Percentiles rank a stretch among this genome's conserved stretches.
Conservation (phyloP, 2,113 vertebrate genomes). For the Myxocyprinus asiaticus region DNA sequence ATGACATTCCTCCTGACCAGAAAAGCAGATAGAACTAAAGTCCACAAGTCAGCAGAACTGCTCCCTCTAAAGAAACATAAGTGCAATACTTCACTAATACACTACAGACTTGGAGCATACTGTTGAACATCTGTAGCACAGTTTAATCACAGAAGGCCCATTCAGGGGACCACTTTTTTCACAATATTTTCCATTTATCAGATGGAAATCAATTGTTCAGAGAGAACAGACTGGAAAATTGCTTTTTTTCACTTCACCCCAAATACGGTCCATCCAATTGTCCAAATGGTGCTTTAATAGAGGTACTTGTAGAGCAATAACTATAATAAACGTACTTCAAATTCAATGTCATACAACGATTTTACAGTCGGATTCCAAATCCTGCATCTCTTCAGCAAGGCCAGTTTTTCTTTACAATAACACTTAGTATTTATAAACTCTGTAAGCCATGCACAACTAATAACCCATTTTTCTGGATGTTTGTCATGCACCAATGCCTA, state of each 20-base stretch:
- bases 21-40: not conserved
- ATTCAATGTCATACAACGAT: slow-evolving; percentile 16
- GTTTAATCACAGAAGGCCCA: slow-evolving; percentile 29
- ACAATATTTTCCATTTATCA: slow-evolving; percentile 27
- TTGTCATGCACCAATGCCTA: slow-evolving; percentile 62
- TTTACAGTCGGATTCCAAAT: slow-evolving; percentile 8
- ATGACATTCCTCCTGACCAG: not conserved
- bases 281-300: slow-evolving; percentile 41
- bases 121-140: slow-evolving; percentile 21
- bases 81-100: slow-evolving; percentile 26
- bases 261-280: slow-evolving; percentile 34
- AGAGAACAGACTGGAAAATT: slow-evolving; percentile 28
- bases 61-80: slow-evolving; percentile 57
- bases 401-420: slow-evolving; percentile 70
- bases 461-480: slow-evolving; percentile 63
- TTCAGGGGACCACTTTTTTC: slow-evolving; percentile 22
- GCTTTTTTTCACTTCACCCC: slow-evolving; percentile 30
- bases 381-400: slow-evolving; percentile 18
- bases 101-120: slow-evolving; percentile 42
- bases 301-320: slow-evolving; percentile 19
- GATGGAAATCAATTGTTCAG: slow-evolving; percentile 24
- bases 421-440: slow-evolving; percentile 71
- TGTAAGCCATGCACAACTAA: slow-evolving; percentile 62
- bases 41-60: slow-evolving; percentile 51
- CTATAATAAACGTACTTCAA: slow-evolving; percentile 21